phyloP scores from a whole-genome alignment of 2,888 invertebrate species.

The Drosophila trichaetosa region DNA sequence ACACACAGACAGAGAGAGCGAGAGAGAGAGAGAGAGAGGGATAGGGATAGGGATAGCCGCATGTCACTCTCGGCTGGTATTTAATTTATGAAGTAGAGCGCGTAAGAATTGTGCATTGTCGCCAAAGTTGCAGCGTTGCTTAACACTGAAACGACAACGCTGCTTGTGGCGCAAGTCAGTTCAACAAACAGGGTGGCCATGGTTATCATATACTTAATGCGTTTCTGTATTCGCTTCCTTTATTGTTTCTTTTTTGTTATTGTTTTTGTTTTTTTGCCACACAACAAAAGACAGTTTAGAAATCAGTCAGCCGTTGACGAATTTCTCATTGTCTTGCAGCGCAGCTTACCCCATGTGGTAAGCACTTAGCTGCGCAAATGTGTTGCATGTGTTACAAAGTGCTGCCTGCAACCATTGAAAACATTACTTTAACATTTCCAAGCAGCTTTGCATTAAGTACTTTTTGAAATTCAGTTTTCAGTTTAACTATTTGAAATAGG shows the following conservation, averaged over 20 bases:
- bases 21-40: conserved; percentile 4
- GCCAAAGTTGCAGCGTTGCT: conserved; percentile 62
- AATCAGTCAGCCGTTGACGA: conserved; percentile 55
- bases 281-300: conserved; percentile 75
- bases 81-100: conserved; percentile 83
- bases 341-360: conserved; percentile 36
- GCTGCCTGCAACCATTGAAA: conserved; percentile 34
- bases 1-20: conserved; percentile 11
- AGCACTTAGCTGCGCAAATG: conserved; percentile 33
- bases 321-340: conserved; percentile 43
- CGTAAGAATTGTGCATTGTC: conserved; percentile 80
- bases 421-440: conserved; percentile 22
- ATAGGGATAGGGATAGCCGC: conserved; percentile 19
- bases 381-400: conserved; percentile 13
- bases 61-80: conserved; percentile 69
- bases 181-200: conserved; percentile 18
- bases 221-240: conserved; percentile 28
- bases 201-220: conserved; percentile 72
- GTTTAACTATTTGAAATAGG: not conserved
- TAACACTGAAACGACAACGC: conserved; percentile 25
- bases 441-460: not conserved
- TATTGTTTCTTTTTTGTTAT: not conserved
- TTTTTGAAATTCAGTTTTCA: not conserved
- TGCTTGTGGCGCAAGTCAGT: not conserved
- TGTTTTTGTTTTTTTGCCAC: conserved; percentile 5